phyloP scores from a whole-genome alignment of 2,797 vertebrate species.

The Buceros bicornis region DNA sequence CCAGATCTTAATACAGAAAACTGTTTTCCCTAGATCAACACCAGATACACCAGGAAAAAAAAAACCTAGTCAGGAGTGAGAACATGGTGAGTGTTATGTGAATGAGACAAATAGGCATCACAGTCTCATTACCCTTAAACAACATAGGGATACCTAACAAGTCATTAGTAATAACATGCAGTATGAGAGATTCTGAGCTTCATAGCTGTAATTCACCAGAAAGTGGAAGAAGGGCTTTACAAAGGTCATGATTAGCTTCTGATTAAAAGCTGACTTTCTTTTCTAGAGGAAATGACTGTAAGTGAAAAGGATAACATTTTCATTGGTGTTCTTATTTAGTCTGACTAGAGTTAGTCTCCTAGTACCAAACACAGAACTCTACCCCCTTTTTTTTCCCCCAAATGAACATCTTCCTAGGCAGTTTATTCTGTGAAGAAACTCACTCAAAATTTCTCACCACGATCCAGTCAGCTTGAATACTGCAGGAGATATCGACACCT shows the following conservation, averaged over 20 bases:
- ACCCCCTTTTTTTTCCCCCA: background rate
- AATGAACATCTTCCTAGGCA: background rate
- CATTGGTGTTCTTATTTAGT: background rate
- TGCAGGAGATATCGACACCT: background rate
- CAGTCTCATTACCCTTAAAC: background rate
- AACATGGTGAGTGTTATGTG: background rate
- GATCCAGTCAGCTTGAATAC: background rate
- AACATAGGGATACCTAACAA: background rate
- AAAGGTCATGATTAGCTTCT: background rate
- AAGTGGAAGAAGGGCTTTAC: background rate
- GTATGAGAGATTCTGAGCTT: background rate
- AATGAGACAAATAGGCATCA: background rate
- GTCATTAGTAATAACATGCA: background rate
- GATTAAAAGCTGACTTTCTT: background rate
- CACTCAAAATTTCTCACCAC: background rate
- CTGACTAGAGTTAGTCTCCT: background rate
- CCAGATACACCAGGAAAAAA: background rate
- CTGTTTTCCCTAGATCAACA: background rate
- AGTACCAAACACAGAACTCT: background rate
- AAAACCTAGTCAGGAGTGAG: accelerated
- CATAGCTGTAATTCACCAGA: background rate
- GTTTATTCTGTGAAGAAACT: background rate
- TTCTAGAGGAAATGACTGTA: background rate
- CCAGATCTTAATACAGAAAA: background rate
- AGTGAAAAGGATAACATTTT: background rate